A percentile compares a stretch with the other conserved stretches of the same genome.
Evolutionary conservation across 2,113 vertebrate species (phyloP).

Genomic region (Actenoides hombroni): DNA sequence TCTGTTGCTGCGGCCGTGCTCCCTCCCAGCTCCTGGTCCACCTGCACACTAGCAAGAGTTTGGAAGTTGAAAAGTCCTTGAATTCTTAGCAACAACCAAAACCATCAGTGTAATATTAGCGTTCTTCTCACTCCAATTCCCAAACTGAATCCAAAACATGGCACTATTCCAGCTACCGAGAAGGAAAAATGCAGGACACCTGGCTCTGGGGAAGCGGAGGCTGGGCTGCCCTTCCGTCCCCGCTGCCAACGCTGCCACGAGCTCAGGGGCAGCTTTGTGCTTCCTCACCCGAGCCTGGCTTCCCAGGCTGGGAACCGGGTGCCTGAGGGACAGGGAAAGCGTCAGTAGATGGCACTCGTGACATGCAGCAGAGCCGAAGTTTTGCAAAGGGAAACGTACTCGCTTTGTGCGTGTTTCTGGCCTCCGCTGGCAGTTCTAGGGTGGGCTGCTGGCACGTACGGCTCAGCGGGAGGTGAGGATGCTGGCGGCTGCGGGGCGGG

Average conservation of each 20-base stretch:
- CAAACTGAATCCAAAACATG: neutral
- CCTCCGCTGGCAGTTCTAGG: accelerated
- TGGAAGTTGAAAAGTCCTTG: neutral
- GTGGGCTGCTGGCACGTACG: accelerated
- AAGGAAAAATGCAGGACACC: neutral
- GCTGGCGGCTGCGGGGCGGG: accelerated
- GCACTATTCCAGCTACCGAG: neutral
- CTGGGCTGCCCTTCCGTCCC: neutral
- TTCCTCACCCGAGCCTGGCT: accelerated
- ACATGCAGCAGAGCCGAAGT: neutral
- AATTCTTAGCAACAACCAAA: neutral
- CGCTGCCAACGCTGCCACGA: accelerated
- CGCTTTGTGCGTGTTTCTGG: accelerated
- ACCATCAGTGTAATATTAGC: neutral
- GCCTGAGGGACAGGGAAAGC: accelerated
- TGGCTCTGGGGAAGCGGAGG: neutral
- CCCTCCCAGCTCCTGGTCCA: neutral
- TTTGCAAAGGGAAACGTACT: neutral
- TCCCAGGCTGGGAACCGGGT: accelerated
- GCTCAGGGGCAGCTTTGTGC: accelerated
- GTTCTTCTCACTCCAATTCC: neutral
- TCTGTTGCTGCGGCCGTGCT: neutral
- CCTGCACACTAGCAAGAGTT: neutral
- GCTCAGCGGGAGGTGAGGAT: neutral
- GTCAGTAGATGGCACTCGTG: conserved; percentile 24